Percentiles rank a stretch among this genome's conserved stretches.
Evolutionary conservation across 2,113 vertebrate genomes (phyloP).

Genomic region (Ciconia stormi): DNA sequence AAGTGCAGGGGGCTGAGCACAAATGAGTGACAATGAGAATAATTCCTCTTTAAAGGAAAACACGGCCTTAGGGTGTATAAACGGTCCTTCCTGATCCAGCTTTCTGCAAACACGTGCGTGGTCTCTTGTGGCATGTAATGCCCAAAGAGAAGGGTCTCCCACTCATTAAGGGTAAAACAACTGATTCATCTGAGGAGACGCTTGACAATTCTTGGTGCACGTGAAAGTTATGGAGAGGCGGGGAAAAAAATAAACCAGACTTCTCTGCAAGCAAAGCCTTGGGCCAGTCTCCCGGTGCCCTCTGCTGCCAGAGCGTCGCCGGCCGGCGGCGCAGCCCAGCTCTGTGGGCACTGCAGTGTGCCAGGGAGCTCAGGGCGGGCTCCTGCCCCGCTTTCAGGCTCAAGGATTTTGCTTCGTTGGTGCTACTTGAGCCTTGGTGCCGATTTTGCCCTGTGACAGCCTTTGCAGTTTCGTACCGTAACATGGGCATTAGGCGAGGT

Average conservation of each 20-base stretch:
- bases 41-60: background rate
- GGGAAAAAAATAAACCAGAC: background rate
- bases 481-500: fast-evolving
- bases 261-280: fast-evolving
- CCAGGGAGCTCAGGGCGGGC: background rate
- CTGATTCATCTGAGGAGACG: background rate
- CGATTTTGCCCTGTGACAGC: background rate
- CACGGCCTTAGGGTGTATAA: fast-evolving
- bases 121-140: fast-evolving
- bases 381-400: background rate
- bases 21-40: background rate
- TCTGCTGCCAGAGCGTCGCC: background rate
- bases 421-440: background rate
- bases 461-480: background rate
- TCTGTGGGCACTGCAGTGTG: fast-evolving
- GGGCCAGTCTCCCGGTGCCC: background rate
- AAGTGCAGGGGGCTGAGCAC: background rate
- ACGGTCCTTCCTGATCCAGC: fast-evolving
- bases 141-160: background rate
- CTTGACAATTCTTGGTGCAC: fast-evolving
- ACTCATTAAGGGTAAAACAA: background rate
- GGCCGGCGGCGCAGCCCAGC: fast-evolving
- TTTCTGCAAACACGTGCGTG: fast-evolving
- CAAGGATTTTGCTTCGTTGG: background rate
- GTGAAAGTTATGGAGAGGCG: background rate